These are phyloP conservation scores for Dione juno DNA, from an alignment of 2,888 invertebrate species.

Conservation along the genomic window DNA sequence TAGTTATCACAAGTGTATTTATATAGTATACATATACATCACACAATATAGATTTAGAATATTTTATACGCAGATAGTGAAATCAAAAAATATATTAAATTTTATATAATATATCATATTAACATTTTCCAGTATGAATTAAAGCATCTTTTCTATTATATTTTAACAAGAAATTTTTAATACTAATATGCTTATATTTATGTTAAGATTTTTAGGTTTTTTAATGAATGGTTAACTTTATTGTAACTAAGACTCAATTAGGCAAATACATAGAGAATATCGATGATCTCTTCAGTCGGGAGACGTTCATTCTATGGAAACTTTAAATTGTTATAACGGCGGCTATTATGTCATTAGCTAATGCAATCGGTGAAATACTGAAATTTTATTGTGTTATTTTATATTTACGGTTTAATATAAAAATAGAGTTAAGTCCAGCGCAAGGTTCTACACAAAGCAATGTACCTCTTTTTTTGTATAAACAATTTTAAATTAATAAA, in stretches of 20 bases:
- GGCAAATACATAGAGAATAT: neutral
- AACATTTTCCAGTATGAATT: neutral
- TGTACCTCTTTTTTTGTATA: conserved; percentile 70
- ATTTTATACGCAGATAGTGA: neutral
- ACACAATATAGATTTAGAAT: neutral
- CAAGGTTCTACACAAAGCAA: conserved; percentile 65
- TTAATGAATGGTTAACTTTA: conserved; percentile 13
- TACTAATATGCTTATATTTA: conserved; percentile 9
- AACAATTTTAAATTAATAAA: conserved; percentile 63
- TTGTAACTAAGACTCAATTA: neutral
- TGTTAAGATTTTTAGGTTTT: conserved; percentile 15
- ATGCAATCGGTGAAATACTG: neutral
- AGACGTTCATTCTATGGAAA: conserved; percentile 1
- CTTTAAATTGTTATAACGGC: neutral
- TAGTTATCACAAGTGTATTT: neutral
- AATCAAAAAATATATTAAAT: neutral
- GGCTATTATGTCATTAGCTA: neutral
- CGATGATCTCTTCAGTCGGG: conserved; percentile 18
- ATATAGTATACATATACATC: neutral
- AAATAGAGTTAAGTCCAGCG: conserved; percentile 62
- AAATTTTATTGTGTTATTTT: conserved; percentile 9
- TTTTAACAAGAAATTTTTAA: conserved; percentile 9
- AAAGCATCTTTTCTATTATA: neutral
- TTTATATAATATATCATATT: neutral
- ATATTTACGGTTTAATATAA: conserved; percentile 22